phyloP scores from a whole-genome alignment of 2,888 invertebrate genomes.

The Cryptus armator region DNA sequence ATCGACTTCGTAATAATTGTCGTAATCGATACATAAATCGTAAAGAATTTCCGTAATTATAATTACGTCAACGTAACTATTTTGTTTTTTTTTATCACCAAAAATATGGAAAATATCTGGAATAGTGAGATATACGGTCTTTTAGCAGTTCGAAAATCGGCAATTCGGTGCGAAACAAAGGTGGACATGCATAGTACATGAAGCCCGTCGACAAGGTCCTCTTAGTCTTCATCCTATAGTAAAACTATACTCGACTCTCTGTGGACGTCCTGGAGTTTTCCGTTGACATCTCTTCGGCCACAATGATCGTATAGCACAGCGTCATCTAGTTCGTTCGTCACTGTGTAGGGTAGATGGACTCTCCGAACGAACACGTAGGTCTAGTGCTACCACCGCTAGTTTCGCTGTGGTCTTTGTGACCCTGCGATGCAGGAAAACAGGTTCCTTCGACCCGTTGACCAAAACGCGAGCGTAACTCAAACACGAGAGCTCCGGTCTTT shows the following conservation, averaged over 20 bases:
- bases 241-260: not conserved
- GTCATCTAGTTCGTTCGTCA: constrained; percentile 13
- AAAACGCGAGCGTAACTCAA: constrained; percentile 60
- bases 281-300: constrained; percentile 11
- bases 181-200: constrained; percentile 1
- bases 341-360: not conserved
- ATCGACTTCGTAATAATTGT: too few relatives aligned
- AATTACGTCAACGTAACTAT: too few relatives aligned
- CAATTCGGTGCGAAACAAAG: not conserved
- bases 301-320: not conserved
- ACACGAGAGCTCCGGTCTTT: constrained; percentile 51
- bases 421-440: constrained; percentile 53
- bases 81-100: not conserved
- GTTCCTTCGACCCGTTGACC: constrained; percentile 44
- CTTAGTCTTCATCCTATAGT: not conserved
- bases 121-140: not conserved
- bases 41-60: too few relatives aligned
- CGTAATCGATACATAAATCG: too few relatives aligned
- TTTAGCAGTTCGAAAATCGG: not conserved
- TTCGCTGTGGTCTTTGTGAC: constrained; percentile 58
- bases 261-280: not conserved
- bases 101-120: not conserved
- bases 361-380: not conserved
- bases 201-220: not conserved
- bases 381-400: constrained; percentile 3